Evolutionary conservation across 2,797 vertebrate genomes (phyloP), one percentile per base, ranked within the genome.

Genomic region (Cryptoprocta ferox): DNA sequence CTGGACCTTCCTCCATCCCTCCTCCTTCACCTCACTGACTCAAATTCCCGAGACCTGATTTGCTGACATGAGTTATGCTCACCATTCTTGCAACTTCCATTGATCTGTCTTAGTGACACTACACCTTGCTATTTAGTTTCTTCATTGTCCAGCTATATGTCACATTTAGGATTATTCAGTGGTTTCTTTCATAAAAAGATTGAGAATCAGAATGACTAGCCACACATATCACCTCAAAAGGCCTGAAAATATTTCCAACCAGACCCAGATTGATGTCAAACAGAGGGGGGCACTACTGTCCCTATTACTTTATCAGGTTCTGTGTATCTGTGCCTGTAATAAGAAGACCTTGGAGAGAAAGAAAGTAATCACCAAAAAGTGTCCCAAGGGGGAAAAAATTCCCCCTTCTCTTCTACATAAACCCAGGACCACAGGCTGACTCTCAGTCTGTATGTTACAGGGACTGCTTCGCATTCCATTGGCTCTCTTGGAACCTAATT

Each of bases 41-140:
- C 61, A 56, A 94, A 86, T 96, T 94, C 89, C 71, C 86, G 32
- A 66, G 68, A 63, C 37, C 32, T 92, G 84, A 97, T 93, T 91
- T 10, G 5, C 45, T 18, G 21, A 12, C 66, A 24, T 96, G 90
- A 97, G 73, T 97, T 90, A 96, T 0, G 16, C 61, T 95, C 81
- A 48, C 15, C 61, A 28, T 68, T 68, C 53, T 94, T 66, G 56
- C 63, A 71, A 32, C 35, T 78, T 89, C 90, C 7, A 12, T 92
- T 48, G 88, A 42, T 82, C 42, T 95, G 86, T 96, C 75, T 96
- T 37, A 6, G 48, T 80, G 78, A 81, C 0, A 0, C 19, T 0
- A 0, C 21, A 95, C 56, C 56, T 97, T 87, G 28, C 73, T 93
- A 63, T 96, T 98, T 92, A 83, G 65, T 96, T 95, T 94, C 84